Evolutionary conservation across 2,888 invertebrate species (phyloP).

Genomic region (Liodrosophila aerea): DNA sequence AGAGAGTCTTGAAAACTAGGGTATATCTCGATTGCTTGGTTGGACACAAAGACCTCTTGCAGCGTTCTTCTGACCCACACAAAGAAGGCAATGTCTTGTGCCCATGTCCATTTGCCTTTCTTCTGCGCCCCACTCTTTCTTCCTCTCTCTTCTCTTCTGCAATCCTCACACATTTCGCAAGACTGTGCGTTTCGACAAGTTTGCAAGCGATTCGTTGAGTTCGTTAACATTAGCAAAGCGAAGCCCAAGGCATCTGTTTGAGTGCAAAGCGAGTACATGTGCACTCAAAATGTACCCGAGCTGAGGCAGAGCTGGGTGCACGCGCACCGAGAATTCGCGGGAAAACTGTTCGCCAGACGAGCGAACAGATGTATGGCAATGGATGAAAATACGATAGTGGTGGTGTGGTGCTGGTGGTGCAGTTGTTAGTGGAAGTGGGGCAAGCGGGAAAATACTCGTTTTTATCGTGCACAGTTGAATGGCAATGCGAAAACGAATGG

Average conservation of each 20-base stretch:
- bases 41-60: background rate
- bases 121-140: constrained; percentile 5
- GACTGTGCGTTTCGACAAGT: constrained; percentile 18
- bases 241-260: constrained; percentile 16
- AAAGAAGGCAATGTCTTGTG: constrained; percentile 9
- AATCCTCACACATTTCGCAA: constrained; percentile 52
- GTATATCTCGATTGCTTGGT: background rate
- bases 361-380: constrained; percentile 25
- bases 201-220: constrained; percentile 44
- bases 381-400: constrained; percentile 1
- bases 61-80: background rate
- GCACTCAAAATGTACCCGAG: constrained; percentile 67
- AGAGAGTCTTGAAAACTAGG: no score
- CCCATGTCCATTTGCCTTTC: constrained; percentile 8
- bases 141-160: constrained; percentile 21
- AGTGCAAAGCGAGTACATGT: constrained; percentile 61
- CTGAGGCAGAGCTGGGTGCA: constrained; percentile 56
- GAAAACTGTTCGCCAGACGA: constrained; percentile 52
- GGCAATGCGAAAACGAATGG: constrained; percentile 15
- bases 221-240: constrained; percentile 68
- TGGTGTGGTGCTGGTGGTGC: background rate
- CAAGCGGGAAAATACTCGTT: constrained; percentile 16
- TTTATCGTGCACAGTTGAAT: constrained; percentile 46
- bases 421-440: constrained; percentile 1
- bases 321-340: constrained; percentile 68